Base-by-base conservation (phyloP, 2,113 vertebrate species). In the Sporophila hypoxantha region DNA sequence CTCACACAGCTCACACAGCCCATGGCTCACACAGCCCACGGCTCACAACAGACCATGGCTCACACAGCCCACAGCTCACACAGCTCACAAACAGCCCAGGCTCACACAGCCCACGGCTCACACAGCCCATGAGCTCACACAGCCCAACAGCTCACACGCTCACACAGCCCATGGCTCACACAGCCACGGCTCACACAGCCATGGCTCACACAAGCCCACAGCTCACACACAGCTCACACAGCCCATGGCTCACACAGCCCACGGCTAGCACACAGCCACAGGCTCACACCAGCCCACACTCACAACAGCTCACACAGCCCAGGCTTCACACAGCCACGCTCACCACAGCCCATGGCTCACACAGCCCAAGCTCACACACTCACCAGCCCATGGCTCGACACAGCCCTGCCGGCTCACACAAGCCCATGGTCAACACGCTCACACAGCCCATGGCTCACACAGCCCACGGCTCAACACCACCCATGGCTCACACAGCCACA, bases 271-370 rank as follows among this genome's bases (percentile, higher is more conserved):
- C 61, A 17, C 39, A 2, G 37, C 37, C 19, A 62, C 2, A 2
- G 26, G 26, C 23, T 34, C 50, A 26, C 50, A 70, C 9, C 9
- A 1, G 10, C 36, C 36, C 36, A 36, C 36, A 36, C 39, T 13
- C 37, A 39, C 37, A 39, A 13, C 39, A 39, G 39, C 39, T 39
- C 39, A 39, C 39, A 1, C 17, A 2, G 26, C 14, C 23, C 53
- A 59, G 0, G 0, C 18, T 30, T 22, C 36, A 27, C 57, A 76
- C 2, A 1, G 37, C 15, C 11, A n/a, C n/a, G n/a, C n/a, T n/a
- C n/a, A n/a, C n/a, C n/a, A 1, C 17, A 2, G 26, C 14, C 23
- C 53, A 59, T 0, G 0, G 23, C 36, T 22, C 36, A 27, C 57
- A 76, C 2, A 1, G 37, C 15, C 11, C n/a, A 74, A 36, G 36